Conservation (phyloP, 2,797 vertebrate genomes). For the Pseudomugil gertrudae region DNA sequence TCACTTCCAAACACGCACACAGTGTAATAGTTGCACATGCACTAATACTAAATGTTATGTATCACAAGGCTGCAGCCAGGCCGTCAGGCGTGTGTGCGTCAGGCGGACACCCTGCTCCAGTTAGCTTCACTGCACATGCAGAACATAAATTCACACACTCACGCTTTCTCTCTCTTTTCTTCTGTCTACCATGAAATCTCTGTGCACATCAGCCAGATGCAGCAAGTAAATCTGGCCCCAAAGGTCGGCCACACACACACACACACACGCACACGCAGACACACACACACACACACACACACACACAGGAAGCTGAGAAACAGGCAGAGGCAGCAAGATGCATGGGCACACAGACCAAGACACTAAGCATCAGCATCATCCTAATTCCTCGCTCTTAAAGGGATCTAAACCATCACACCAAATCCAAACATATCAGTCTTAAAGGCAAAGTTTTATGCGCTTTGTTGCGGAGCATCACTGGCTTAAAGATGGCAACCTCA, state of each 20-base stretch:
- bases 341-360: constrained; percentile 58
- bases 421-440: constrained; percentile 61
- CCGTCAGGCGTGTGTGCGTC: constrained; percentile 59
- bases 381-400: constrained; percentile 64
- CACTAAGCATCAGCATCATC: constrained; percentile 74
- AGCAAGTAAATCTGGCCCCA: constrained; percentile 60
- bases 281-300: constrained; percentile 53
- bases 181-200: constrained; percentile 60
- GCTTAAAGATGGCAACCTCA: constrained; percentile 13
- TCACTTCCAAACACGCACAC: constrained; percentile 50
- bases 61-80: constrained; percentile 56
- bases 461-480: constrained; percentile 26
- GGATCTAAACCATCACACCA: constrained; percentile 56
- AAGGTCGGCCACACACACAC: constrained; percentile 60
- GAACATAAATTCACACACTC: constrained; percentile 36
- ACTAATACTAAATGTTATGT: constrained; percentile 36
- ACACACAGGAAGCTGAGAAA: constrained; percentile 65
- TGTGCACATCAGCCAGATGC: constrained; percentile 64
- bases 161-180: constrained; percentile 13
- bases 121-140: constrained; percentile 71
- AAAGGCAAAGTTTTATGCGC: constrained; percentile 51
- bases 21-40: constrained; percentile 39
- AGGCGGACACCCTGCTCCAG: constrained; percentile 72
- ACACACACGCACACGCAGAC: constrained; percentile 46
- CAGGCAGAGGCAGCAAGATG: constrained; percentile 9